These are phyloP conservation scores for Pseudomyrmex gracilis DNA, from an alignment of 1,140 invertebrate genomes.

Conservation along the genomic window DNA sequence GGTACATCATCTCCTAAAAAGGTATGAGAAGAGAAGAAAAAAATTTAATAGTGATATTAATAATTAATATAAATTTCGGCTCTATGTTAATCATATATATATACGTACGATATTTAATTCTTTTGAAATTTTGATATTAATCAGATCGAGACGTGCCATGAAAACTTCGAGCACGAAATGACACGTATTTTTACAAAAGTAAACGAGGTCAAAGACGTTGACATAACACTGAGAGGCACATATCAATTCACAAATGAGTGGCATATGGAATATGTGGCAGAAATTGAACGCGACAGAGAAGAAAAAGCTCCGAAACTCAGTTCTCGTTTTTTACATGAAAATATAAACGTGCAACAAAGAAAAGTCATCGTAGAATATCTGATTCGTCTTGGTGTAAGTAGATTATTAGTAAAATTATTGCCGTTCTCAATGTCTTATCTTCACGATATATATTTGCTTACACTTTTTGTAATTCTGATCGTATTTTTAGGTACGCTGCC, in stretches of 20 bases:
- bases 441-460: neutral
- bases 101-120: too few species aligned
- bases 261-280: neutral
- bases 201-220: neutral
- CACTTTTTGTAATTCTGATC: neutral
- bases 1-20: too few species aligned
- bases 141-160: too few species aligned
- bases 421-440: neutral
- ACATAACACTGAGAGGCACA: too few species aligned
- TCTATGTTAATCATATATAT: too few species aligned
- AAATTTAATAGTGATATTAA: too few species aligned
- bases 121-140: too few species aligned
- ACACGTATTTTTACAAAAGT: neutral
- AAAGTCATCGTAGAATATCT: conserved; percentile 70
- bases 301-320: conserved; percentile 32
- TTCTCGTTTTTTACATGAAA: conserved; percentile 35
- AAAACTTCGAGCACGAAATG: too few species aligned
- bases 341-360: conserved; percentile 68
- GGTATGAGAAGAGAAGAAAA: too few species aligned
- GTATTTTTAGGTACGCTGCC: conserved; percentile 63
- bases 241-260: too few species aligned
- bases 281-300: conserved; percentile 40
- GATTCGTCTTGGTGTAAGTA: conserved; percentile 64
- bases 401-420: neutral
- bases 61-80: too few species aligned